These are phyloP conservation scores for Philhelius pedissequus DNA, from an alignment of 2,888 invertebrate genomes.

Conservation along the genomic window DNA sequence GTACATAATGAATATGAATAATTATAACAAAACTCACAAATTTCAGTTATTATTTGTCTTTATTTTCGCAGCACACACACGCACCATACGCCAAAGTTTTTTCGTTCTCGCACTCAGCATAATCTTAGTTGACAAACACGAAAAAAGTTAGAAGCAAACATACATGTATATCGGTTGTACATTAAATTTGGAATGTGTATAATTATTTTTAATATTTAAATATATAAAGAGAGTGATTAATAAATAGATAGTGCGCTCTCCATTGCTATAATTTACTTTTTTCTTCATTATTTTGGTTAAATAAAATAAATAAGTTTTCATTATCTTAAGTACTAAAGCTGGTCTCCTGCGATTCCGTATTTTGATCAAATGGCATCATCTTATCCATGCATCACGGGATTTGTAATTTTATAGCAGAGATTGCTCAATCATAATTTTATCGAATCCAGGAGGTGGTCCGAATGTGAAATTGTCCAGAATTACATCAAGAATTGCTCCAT, in stretches of 20 bases:
- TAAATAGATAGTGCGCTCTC: slow-evolving; percentile 36
- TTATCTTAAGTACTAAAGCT: slow-evolving; percentile 62
- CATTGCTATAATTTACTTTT: not conserved
- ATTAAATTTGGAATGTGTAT: slow-evolving; percentile 49
- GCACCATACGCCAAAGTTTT: slow-evolving; percentile 3
- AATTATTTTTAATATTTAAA: not conserved
- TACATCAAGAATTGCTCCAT: slow-evolving; percentile 97
- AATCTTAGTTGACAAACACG: slow-evolving; percentile 25
- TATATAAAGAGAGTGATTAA: slow-evolving; percentile 42
- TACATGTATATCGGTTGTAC: slow-evolving; percentile 27
- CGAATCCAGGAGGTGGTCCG: slow-evolving; percentile 91
- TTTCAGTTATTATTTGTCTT: slow-evolving; percentile 4
- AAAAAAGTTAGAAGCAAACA: slow-evolving; percentile 37
- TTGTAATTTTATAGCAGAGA: slow-evolving; percentile 88
- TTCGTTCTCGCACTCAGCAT: not conserved
- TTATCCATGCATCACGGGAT: not conserved
- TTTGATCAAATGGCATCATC: slow-evolving; percentile 34
- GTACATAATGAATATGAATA: no score
- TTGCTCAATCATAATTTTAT: slow-evolving; percentile 97
- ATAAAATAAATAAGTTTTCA: slow-evolving; percentile 57
- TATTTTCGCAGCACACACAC: slow-evolving; percentile 39
- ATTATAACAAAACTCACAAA: not conserved
- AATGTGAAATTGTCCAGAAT: slow-evolving; percentile 93
- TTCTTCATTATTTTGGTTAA: slow-evolving; percentile 37
- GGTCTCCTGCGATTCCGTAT: slow-evolving; percentile 6